A percentile compares a stretch with the other conserved stretches of the same genome.
Evolutionary conservation across 1,140 invertebrate genomes (phyloP).

Genomic region (Zaprionus lachaisei): DNA sequence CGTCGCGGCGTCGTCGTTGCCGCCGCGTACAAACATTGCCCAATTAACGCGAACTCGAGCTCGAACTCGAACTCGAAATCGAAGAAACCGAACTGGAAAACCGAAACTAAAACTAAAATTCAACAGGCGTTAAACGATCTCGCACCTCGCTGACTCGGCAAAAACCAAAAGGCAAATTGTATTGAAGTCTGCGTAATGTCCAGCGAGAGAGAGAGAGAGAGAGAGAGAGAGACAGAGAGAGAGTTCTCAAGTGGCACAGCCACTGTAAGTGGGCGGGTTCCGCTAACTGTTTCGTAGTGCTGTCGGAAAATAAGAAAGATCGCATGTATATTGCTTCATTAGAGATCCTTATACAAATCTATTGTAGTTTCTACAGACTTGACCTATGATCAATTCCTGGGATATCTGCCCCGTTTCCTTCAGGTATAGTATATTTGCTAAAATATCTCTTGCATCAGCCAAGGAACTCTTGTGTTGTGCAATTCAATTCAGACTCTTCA

Average conservation of each 20-base stretch:
- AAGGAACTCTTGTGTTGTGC: not conserved
- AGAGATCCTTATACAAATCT: not conserved
- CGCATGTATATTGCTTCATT: not conserved
- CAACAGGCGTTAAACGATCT: slow-evolving; percentile 71
- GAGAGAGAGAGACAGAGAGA: not conserved
- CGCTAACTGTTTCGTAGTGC: not conserved
- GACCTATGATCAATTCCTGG: not conserved
- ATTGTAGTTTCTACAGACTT: not conserved
- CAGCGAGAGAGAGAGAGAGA: not conserved
- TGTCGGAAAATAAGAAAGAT: slow-evolving; percentile 6
- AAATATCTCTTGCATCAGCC: not conserved
- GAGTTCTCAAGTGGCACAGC: slow-evolving; percentile 17
- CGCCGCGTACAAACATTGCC: slow-evolving; percentile 60
- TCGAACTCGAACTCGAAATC: slow-evolving; percentile 1
- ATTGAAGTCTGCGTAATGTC: slow-evolving; percentile 9
- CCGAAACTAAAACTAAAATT: slow-evolving; percentile 23
- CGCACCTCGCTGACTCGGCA: slow-evolving; percentile 73
- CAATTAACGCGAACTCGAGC: slow-evolving; percentile 73
- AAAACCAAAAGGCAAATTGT: slow-evolving; percentile 30
- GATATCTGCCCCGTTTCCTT: too few species aligned
- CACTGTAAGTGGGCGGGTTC: slow-evolving; percentile 19
- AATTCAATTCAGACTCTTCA: not conserved
- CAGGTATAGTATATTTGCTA: not conserved
- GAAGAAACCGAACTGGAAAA: not conserved
- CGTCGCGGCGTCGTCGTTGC: slow-evolving; percentile 43